Percentiles rank a stretch among this genome's conserved stretches.
Conservation (phyloP, 2,113 vertebrate species). For the Chlorodrepanis virens region DNA sequence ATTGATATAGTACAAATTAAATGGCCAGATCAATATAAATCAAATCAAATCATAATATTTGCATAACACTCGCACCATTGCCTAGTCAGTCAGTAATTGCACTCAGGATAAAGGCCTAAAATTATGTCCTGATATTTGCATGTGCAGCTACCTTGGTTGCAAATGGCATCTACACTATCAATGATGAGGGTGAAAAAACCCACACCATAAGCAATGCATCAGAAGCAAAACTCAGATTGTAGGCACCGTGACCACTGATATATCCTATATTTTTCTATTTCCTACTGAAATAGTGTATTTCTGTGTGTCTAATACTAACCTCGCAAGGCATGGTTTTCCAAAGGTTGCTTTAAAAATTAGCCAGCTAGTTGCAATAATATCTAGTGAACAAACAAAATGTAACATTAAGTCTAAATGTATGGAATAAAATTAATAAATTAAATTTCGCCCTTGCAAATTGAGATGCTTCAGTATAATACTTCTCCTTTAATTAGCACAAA, state of each 20-base stretch:
- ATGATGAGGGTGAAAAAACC: rapidly evolving
- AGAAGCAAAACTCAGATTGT: not conserved
- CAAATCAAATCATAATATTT: not conserved
- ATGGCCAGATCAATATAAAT: not conserved
- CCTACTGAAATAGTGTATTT: not conserved
- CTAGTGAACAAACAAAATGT: not conserved
- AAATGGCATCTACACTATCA: not conserved
- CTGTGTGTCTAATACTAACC: not conserved
- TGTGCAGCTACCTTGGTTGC: not conserved
- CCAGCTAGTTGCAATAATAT: not conserved
- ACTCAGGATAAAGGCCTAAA: not conserved
- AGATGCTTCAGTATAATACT: not conserved
- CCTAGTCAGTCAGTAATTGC: not conserved
- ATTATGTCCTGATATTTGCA: not conserved
- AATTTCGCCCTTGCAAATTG: not conserved
- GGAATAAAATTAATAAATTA: not conserved
- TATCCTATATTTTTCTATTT: not conserved
- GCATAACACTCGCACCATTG: rapidly evolving
- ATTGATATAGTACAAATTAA: not conserved
- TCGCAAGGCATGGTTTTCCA: not conserved
- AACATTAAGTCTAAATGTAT: not conserved
- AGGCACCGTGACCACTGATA: not conserved
- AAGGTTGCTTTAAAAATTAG: not conserved
- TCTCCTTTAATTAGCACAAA: not conserved
- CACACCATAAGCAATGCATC: not conserved